phyloP scores from a whole-genome alignment of 2,113 vertebrate species.

The Ramphastos sulfuratus region DNA sequence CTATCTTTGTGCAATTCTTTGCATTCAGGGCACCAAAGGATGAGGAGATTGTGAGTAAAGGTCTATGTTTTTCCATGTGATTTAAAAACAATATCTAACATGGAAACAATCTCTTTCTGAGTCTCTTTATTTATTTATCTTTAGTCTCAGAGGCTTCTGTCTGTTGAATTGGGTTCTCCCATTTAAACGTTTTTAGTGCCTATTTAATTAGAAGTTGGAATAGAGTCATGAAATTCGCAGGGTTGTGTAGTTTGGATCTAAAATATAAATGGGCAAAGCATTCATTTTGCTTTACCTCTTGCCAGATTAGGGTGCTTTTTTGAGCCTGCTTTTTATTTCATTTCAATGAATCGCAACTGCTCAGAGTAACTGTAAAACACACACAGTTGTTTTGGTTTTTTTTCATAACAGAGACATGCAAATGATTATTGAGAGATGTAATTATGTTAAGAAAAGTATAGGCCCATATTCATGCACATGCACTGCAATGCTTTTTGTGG shows the following conservation, averaged over 20 bases:
- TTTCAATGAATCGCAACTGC: conserved; percentile 60
- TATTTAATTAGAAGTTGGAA: conserved; percentile 75
- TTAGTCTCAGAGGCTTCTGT: conserved; percentile 55
- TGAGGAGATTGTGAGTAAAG: background rate
- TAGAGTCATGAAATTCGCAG: conserved; percentile 56
- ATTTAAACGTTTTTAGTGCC: conserved; percentile 69
- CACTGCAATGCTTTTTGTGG: conserved; percentile 8
- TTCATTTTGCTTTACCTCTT: conserved; percentile 30
- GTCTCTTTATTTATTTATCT: conserved; percentile 41
- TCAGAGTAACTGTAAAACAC: conserved; percentile 51
- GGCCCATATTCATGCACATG: background rate
- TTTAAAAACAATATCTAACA: background rate
- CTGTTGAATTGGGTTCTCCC: conserved; percentile 42
- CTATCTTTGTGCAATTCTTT: background rate
- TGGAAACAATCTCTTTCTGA: background rate
- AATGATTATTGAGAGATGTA: conserved; percentile 53
- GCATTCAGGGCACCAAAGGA: background rate
- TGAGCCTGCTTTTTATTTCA: conserved; percentile 58
- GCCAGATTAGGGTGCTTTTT: conserved; percentile 41
- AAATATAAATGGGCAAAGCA: conserved; percentile 24
- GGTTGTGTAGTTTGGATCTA: conserved; percentile 39
- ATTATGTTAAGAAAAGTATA: conserved; percentile 42
- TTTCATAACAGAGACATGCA: conserved; percentile 61
- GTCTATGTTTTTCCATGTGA: background rate
- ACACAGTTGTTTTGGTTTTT: background rate